Evolutionary conservation across 2,113 vertebrate genomes (phyloP), one percentile per base, ranked within the genome.

Genomic region (Silurus asotus): DNA sequence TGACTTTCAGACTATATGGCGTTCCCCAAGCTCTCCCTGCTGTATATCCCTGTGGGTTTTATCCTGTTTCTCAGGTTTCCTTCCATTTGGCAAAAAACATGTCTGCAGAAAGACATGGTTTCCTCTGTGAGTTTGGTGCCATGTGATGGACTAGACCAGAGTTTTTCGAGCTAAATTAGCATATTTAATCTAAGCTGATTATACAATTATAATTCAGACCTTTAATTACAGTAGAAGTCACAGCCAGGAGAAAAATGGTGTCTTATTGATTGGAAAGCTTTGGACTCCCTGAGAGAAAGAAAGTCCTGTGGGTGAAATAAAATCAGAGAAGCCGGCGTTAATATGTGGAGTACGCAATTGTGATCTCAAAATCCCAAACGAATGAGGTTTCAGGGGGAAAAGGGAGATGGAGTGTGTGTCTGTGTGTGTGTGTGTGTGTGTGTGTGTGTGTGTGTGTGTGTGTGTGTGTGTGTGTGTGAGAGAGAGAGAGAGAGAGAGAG

Each of bases 351-450:
- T 82, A 82, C 64, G 80, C 88, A 87, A 83, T 81, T 56, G 64
- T 83, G 62, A 85, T 81, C 74, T 79, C 83, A 70, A 87, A 85
- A 87, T 89, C 85, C 86, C 62, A 85, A 84, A 74, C 8, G 58
- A 83, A 86, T 87, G 76, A 82, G 84, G 87, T 93, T 92, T 93
- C 87, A 84, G 79, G 89, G 77, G 89, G 82, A 74, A 70, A 82
- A 90, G 83, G 23, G 49, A 53, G 37, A 76, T n/a, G 72, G 48
- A 53, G 48, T 53, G 49, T 55, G 20, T 76, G 74, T 25, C 23
- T 53, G 72, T 25, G 5, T 55, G 23, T n/a, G 48, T n/a, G 48
- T n/a, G 72, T 72, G 70, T 72, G 17, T 37, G 28, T 37, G 28
- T 37, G 28, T 37, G 55, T 9, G 55, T 55, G 20, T 76, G 74